phyloP scores from a whole-genome alignment of 2,113 vertebrate genomes.

The Sula dactylatra region DNA sequence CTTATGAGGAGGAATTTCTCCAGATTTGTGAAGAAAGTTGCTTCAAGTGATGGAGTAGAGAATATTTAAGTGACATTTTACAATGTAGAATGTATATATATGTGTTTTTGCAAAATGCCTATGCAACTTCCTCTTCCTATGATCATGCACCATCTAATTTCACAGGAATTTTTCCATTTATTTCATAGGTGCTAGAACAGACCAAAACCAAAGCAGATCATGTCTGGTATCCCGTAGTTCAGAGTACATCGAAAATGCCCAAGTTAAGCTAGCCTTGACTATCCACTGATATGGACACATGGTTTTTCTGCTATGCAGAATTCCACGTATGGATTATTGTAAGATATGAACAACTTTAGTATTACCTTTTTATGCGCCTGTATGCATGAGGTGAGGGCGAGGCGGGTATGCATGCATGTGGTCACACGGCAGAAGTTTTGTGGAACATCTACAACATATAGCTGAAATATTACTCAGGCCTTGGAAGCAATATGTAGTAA shows the following conservation, averaged over 20 bases:
- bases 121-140: not conserved
- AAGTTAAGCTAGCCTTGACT: not conserved
- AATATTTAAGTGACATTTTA: constrained; percentile 20
- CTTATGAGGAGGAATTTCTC: constrained; percentile 14
- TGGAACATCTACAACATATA: not conserved
- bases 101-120: not conserved
- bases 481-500: not conserved
- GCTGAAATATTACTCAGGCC: not conserved
- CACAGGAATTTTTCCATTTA: not conserved
- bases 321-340: not conserved
- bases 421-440: not conserved
- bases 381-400: not conserved
- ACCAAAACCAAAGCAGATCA: not conserved
- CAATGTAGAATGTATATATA: not conserved
- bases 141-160: not conserved
- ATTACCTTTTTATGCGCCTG: not conserved
- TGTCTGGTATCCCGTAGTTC: not conserved
- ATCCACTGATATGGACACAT: rapidly evolving
- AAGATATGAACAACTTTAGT: not conserved
- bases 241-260: not conserved
- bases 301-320: not conserved
- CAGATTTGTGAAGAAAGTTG: constrained; percentile 12
- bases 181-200: not conserved
- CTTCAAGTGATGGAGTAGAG: not conserved
- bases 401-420: rapidly evolving